Evolutionary conservation across 2,113 vertebrate genomes (phyloP).

Genomic region (Tonatia bakeri): DNA sequence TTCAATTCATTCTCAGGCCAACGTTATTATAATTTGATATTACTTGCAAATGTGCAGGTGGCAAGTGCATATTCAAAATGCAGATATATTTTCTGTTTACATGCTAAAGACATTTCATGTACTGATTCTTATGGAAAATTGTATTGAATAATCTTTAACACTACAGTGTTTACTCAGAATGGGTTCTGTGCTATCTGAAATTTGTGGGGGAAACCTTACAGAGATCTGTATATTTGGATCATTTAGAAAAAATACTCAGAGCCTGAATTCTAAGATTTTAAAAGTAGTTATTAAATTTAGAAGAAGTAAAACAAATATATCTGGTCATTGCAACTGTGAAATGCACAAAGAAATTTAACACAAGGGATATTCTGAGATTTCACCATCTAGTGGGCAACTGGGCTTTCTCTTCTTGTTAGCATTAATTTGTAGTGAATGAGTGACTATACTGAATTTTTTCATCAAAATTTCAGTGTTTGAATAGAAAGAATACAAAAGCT

Average conservation of each 20-base stretch:
- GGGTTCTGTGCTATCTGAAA: not conserved
- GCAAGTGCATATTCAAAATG: not conserved
- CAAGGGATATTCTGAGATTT: not conserved
- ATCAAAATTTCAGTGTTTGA: not conserved
- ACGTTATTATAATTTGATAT: not conserved
- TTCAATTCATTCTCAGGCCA: conserved; percentile 26
- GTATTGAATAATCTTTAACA: not conserved
- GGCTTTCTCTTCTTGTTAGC: not conserved
- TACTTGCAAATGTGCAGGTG: conserved; percentile 25
- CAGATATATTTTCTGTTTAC: conserved; percentile 21
- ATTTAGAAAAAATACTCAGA: not conserved
- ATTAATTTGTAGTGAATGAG: not conserved
- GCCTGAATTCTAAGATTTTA: not conserved
- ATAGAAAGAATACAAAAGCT: not conserved
- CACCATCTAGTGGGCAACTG: not conserved
- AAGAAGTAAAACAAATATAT: not conserved
- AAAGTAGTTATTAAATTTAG: not conserved
- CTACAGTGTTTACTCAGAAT: not conserved
- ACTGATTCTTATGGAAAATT: not conserved
- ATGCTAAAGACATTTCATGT: not conserved
- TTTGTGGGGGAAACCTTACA: not conserved
- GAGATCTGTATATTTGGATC: not conserved
- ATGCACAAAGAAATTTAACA: not conserved
- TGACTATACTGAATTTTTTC: not conserved
- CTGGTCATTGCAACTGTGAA: not conserved